A percentile compares a stretch with the other conserved stretches of the same genome.
These are phyloP conservation scores for Perca schrenkii DNA, from an alignment of 2,113 vertebrate genomes.

Conservation along the genomic window DNA sequence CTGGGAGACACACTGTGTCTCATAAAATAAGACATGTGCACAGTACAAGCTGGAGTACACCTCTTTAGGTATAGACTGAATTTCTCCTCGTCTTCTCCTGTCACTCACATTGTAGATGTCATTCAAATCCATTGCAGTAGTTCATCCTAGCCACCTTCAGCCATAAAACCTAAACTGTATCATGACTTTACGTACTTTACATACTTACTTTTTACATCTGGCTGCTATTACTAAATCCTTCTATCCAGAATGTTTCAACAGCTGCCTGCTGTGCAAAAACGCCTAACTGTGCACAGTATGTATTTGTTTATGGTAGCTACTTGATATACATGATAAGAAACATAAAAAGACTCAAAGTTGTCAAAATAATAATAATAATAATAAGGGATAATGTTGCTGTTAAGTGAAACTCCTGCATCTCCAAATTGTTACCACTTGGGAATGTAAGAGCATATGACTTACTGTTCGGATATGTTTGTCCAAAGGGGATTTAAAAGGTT, in stretches of 20 bases:
- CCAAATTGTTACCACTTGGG: not conserved
- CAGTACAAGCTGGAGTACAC: conserved; percentile 17
- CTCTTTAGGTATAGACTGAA: not conserved
- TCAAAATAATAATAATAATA: not conserved
- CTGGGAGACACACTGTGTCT: conserved; percentile 31
- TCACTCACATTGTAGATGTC: not conserved
- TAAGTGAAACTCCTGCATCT: not conserved
- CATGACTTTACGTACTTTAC: not conserved
- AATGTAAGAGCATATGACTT: not conserved
- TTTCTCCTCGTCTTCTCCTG: not conserved
- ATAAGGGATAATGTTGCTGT: too few relatives aligned
- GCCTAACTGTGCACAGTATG: not conserved
- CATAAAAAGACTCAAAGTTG: not conserved
- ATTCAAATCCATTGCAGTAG: not conserved
- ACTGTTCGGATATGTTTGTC: too few relatives aligned
- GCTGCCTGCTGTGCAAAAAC: too few relatives aligned
- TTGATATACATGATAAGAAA: not conserved
- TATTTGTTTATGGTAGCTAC: not conserved
- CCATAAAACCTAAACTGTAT: not conserved
- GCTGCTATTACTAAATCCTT: not conserved
- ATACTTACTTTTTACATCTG: not conserved
- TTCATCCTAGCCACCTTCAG: not conserved
- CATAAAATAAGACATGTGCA: conserved; percentile 29
- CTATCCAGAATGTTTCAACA: not conserved
- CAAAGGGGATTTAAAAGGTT: not conserved